These are phyloP conservation scores for Isurus oxyrinchus DNA, from an alignment of 2,113 vertebrate genomes.

Conservation along the genomic window DNA sequence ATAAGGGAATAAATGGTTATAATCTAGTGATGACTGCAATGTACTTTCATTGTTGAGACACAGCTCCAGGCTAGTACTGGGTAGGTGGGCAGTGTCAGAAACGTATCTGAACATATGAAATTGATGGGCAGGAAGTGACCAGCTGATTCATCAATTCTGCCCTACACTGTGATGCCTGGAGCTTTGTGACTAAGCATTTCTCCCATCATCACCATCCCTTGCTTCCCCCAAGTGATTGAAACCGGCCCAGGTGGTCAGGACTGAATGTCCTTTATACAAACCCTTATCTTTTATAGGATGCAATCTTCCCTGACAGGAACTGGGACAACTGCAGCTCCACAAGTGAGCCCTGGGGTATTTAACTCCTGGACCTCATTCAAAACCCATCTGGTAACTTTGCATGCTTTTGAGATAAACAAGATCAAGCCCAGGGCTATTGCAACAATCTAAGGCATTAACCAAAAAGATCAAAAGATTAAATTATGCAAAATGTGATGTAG, in stretches of 20 bases:
- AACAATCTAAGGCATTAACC: background rate
- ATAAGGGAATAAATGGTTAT: background rate
- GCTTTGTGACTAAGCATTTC: background rate
- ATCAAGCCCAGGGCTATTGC: background rate
- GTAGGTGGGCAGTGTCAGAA: background rate
- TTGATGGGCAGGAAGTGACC: too few relatives aligned
- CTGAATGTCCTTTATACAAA: background rate
- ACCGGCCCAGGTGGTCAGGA: background rate
- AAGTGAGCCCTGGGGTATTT: background rate
- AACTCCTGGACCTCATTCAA: background rate
- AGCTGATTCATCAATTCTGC: background rate
- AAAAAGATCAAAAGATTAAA: background rate
- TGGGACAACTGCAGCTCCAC: background rate
- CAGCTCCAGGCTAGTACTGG: background rate
- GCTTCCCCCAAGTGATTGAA: background rate
- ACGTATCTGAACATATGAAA: background rate
- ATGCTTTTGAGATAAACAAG: background rate
- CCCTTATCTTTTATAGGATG: background rate
- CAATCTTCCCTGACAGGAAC: background rate
- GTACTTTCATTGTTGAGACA: background rate
- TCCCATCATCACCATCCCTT: background rate
- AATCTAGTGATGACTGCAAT: background rate
- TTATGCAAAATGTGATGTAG: background rate
- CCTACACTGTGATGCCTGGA: background rate
- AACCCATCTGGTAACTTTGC: background rate